Evolutionary conservation across 2,888 invertebrate genomes (phyloP), one percentile per base, ranked within the genome.

Genomic region (Polyploca ridens): DNA sequence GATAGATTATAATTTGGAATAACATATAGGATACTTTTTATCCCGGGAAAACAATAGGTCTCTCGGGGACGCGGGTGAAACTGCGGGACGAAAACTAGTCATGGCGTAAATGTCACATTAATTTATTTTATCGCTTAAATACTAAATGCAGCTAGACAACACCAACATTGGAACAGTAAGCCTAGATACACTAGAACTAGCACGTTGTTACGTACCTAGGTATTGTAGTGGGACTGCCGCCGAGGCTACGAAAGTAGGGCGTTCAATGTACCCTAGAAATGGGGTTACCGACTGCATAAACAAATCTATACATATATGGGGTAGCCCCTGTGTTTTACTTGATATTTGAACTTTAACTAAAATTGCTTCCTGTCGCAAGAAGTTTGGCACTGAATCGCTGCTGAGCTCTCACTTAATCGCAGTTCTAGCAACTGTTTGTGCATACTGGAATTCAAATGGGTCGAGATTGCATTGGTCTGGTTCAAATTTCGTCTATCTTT

Each of bases 171-270:
- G 1, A 10, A 49, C 16, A 7, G 44, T 3, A 13, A 44, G 35
- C 41, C n/a, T n/a, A 54, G 16, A 0, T 16, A 16, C 19, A 54
- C 54, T 54, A n/a, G 54, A 54, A 54, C 54, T 54, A n/a, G 54
- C 54, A 54, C 54, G 33, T 60, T 16, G 35, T 11, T 60, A 60
- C 16, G 35, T 60, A 38, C n/a, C 59, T 59, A 59, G 59, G 59
- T 59, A 59, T 58, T 61, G 62, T 62, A 64, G 62, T 66, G 61
- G 19, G 41, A 65, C 62, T 83, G 65, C 63, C 67, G 64, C 63
- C 82, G 83, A 81, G 89, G 88, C 77, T 85, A 78, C 69, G 81
- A 71, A 90, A 86, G 82, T 90, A 80, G 90, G 88, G 78, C 90
- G 83, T 75, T 74, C 78, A 80, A 84, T 82, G 80, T 81, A 83